Base-by-base conservation (phyloP, 2,113 vertebrate species). In the Emydocephalus ijimae region DNA sequence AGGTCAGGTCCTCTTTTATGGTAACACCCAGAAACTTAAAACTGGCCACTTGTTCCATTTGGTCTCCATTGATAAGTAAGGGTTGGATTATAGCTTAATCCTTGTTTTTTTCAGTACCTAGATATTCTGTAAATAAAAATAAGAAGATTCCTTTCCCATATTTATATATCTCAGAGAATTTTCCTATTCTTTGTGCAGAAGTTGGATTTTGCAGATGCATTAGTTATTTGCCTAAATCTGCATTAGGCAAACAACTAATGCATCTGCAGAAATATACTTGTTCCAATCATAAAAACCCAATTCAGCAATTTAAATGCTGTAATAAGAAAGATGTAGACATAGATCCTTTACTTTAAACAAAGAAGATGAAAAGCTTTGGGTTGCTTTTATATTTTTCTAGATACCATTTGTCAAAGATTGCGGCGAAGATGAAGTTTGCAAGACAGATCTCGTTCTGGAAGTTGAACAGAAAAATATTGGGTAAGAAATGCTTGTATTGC, bases 391-490 rank as follows among this genome's bases (percentile, higher is more conserved):
- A 59, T 85, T 95, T 59, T 92, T 89, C 0, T 93, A 99, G 99
- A 97, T 98, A 92, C 98, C 99, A 86, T 99, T 99, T 94, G 95
- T 98, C 4, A 99, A 98, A 96, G 98, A 99, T 59, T 99, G 99
- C 90, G 99, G 98, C 69, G 97, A 98, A 21, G 99, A 99, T 94
- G 98, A 98, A 6, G 93, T 98, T 87, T 99, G 99, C 93, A 92
- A 97, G 54, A 98, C 97, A 89, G 98, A 99, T 93, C 97, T 99
- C 91, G 96, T 97, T 94, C 97, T 99, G 85, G 96, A 95, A 5
- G 98, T 98, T 94, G 97, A 97, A n/a, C 97, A 61, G 74, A 97
- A 96, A 91, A 91, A 64, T 91, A 94, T 92, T 5, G 94, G 97
- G 98, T 99, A 96, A 96, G 97, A 96, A 1, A 4, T 26, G 29